Base-by-base conservation (phyloP, 2,113 vertebrate genomes). In the Capricornis sumatraensis region DNA sequence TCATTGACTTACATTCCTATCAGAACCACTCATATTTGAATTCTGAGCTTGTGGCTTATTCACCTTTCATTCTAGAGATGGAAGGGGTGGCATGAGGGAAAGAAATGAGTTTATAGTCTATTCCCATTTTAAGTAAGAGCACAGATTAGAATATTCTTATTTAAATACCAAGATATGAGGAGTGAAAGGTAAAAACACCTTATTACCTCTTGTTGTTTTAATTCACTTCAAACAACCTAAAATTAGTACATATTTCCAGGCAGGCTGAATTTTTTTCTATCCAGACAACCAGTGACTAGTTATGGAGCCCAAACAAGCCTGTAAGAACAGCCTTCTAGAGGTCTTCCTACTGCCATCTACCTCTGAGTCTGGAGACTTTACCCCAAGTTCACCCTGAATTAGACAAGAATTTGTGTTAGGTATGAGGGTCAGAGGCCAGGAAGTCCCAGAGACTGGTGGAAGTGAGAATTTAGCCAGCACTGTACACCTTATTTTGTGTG, bases 161-260 rank as follows among this genome's bases (percentile, higher is more conserved):
- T 17, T 13, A 19, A n/a, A 62, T n/a, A 89, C 23, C 14, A 92
- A 85, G 53, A 94, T 36, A 85, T 2, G 58, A 47, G 1, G 0
- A 33, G 43, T n/a, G 5, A 40, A 50, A 95, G 87, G 25, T 76
- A 67, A 90, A 28, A 78, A 95, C 6, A 30, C 5, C 14, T 47
- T n/a, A 43, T 47, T 52, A 62, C 40, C 14, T 36, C 33, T 55
- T 79, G 40, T 57, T 79, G 40, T 28, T 81, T 76, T 57, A 97
- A 96, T 96, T 95, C 87, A 36, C 6, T 97, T 95, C 43, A 89
- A 86, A 85, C 53, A 91, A 71, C 84, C 71, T 92, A 53, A n/a
- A 84, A 79, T 43, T 88, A 40, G 0, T 93, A 76, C 97, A 67
- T 16, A 91, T 57, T 53, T 95, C 55, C 28, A 96, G 58, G 55